Percentiles rank a stretch among this genome's conserved stretches.
These are phyloP conservation scores for Capreolus pygargus DNA, from an alignment of 2,113 vertebrate genomes.

Conservation along the genomic window DNA sequence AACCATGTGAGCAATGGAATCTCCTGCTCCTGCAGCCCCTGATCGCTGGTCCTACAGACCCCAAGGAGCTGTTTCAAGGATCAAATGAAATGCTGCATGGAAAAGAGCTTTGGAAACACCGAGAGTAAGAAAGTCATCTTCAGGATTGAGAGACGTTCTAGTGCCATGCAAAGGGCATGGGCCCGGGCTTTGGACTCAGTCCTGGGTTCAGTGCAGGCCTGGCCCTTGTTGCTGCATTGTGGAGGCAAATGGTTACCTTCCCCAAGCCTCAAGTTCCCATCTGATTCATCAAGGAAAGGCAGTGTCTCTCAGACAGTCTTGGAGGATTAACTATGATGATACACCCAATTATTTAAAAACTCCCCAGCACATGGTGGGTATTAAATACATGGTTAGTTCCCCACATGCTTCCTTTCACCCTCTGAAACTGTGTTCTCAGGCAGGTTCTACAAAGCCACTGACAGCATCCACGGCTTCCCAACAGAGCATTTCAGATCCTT, in stretches of 20 bases:
- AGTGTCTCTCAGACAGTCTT: not conserved
- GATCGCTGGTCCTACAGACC: not conserved
- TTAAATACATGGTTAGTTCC: not conserved
- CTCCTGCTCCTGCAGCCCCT: not conserved
- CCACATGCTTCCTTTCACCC: not conserved
- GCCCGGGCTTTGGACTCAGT: not conserved
- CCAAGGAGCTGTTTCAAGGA: not conserved
- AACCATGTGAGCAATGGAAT: not conserved
- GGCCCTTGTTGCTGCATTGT: not conserved
- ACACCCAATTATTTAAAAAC: not conserved
- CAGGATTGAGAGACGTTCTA: not conserved
- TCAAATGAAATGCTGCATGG: not conserved
- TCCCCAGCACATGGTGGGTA: not conserved
- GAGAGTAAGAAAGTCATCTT: not conserved
- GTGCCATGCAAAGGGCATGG: not conserved
- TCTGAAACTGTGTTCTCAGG: not conserved
- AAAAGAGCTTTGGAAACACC: not conserved
- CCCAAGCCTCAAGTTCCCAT: not conserved
- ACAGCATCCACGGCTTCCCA: not conserved
- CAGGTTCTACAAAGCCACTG: not conserved
- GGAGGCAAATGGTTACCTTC: not conserved
- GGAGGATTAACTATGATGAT: not conserved
- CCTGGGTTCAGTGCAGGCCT: not conserved
- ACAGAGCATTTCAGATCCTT: not conserved
- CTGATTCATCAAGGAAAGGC: not conserved